Evolutionary conservation across 2,113 vertebrate genomes (phyloP).

Genomic region (Sapayoa aenigma): DNA sequence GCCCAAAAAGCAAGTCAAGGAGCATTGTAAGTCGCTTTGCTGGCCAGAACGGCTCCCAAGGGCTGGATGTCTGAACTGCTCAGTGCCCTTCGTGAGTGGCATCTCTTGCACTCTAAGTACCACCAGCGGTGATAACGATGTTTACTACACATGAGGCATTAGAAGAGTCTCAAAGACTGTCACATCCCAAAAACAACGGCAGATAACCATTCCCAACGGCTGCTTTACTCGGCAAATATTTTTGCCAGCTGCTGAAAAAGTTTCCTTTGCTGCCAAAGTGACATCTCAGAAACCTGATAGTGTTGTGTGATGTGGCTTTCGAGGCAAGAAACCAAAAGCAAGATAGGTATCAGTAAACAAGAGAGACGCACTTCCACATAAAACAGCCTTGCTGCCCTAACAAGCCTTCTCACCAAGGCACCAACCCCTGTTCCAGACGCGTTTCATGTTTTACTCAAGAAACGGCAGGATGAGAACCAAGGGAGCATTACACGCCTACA

Average conservation of each 20-base stretch:
- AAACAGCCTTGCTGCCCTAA: neutral
- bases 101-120: neutral
- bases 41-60: rapidly evolving
- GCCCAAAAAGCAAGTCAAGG: neutral
- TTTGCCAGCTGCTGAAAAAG: neutral
- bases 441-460: neutral
- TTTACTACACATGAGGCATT: neutral
- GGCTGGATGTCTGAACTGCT: neutral
- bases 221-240: neutral
- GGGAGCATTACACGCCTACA: rapidly evolving
- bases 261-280: neutral
- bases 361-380: neutral
- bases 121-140: rapidly evolving
- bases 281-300: neutral
- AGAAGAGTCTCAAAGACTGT: neutral
- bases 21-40: neutral
- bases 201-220: neutral
- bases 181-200: neutral
- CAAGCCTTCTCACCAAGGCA: neutral
- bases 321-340: neutral
- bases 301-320: neutral
- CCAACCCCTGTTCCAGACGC: neutral
- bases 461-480: rapidly evolving
- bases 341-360: neutral
- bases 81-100: neutral